A percentile compares a stretch with the other conserved stretches of the same genome.
phyloP scores from a whole-genome alignment of 2,113 vertebrate genomes.

The Pholis gunnellus region DNA sequence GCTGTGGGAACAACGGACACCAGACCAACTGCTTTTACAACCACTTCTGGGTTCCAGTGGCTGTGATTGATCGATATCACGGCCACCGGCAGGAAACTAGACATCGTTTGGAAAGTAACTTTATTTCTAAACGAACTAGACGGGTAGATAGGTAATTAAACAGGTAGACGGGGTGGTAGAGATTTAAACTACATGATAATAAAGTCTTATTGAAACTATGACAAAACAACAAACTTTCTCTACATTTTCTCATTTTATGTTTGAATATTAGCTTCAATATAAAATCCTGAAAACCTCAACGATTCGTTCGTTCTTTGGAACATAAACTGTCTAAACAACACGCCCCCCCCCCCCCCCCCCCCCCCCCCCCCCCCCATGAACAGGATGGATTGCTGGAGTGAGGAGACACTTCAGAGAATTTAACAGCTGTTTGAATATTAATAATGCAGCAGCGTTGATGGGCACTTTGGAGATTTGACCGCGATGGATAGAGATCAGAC shows the following conservation, averaged over 20 bases:
- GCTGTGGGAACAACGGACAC: background rate
- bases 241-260: background rate
- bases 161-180: too few species aligned
- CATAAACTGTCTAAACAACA: background rate
- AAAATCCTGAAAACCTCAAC: background rate
- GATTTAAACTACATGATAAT: background rate
- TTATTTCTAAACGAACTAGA: background rate
- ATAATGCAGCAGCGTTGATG: slow-evolving; percentile 27
- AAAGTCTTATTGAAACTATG: background rate
- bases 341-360: background rate
- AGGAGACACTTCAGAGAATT: slow-evolving; percentile 28
- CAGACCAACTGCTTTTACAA: background rate
- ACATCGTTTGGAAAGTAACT: too few species aligned
- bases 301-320: background rate
- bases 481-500: slow-evolving; percentile 42
- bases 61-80: background rate
- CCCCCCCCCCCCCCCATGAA: background rate
- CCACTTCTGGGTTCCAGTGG: background rate
- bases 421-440: slow-evolving; percentile 40
- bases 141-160: background rate
- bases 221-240: background rate
- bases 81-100: too few species aligned
- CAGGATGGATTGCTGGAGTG: background rate
- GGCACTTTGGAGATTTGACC: slow-evolving; percentile 20
- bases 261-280: background rate